phyloP scores from a whole-genome alignment of 2,797 vertebrate species.

The Gymnothorax reevesii region DNA sequence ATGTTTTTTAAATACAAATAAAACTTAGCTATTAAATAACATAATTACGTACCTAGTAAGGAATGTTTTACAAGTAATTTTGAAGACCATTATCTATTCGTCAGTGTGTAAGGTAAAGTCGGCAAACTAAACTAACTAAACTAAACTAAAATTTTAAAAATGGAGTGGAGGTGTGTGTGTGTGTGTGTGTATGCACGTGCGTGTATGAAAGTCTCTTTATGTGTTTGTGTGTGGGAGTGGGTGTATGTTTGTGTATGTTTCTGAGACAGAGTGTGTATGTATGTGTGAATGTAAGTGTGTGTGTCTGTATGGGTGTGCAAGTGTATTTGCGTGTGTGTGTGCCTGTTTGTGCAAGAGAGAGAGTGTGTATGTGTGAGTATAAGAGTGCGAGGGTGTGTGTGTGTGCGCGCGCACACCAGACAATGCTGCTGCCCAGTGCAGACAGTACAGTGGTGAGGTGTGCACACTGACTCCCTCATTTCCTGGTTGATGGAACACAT shows the following conservation, averaged over 20 bases:
- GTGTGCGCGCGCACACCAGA: conserved; percentile 21
- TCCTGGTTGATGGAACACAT: conserved; percentile 24
- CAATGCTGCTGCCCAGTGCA: conserved; percentile 19
- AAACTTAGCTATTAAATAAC: background rate
- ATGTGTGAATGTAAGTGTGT: background rate
- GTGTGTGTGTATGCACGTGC: background rate
- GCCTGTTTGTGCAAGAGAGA: background rate
- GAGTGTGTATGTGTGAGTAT: background rate
- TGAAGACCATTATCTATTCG: background rate
- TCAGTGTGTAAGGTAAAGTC: background rate
- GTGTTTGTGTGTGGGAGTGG: background rate
- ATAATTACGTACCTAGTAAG: background rate
- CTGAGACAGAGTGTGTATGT: background rate
- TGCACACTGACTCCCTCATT: conserved; percentile 7
- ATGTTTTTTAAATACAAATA: background rate
- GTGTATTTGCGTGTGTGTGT: background rate
- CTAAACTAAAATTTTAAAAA: background rate
- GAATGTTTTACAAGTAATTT: background rate
- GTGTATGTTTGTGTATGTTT: background rate
- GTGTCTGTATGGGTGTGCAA: background rate
- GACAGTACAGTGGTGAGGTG: conserved; percentile 14
- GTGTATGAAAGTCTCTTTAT: background rate
- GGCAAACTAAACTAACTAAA: too few relatives aligned
- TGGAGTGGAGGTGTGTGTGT: background rate
- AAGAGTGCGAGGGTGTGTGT: background rate